A percentile compares a stretch with the other conserved stretches of the same genome.
Evolutionary conservation across 2,888 invertebrate species (phyloP).

Genomic region (Sericinus montela): DNA sequence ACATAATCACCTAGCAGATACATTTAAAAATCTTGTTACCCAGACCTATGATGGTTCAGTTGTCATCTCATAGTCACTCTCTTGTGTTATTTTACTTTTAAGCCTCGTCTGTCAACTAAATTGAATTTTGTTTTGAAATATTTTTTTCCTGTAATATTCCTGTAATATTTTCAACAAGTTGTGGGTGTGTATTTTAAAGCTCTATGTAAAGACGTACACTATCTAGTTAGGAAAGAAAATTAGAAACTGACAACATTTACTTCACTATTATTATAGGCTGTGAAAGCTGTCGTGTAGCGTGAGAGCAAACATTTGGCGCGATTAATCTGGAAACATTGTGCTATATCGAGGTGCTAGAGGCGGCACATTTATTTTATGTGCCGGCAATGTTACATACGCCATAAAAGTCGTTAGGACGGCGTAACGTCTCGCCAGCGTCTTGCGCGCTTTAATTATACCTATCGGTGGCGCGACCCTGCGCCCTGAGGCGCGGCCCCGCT

Average conservation of each 20-base stretch:
- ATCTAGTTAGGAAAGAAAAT: slow-evolving; percentile 18
- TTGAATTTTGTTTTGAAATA: too few relatives aligned
- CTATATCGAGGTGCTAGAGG: slow-evolving; percentile 65
- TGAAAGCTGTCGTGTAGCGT: slow-evolving; percentile 56
- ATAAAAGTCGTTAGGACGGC: slow-evolving; percentile 78
- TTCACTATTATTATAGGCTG: slow-evolving; percentile 47
- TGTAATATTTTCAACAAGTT: too few relatives aligned
- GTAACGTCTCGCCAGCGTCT: slow-evolving; percentile 76
- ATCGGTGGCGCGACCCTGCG: slow-evolving; percentile 41
- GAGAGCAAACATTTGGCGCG: slow-evolving; percentile 71
- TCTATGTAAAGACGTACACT: too few relatives aligned
- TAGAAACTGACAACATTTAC: slow-evolving; percentile 46
- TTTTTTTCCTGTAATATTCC: too few relatives aligned
- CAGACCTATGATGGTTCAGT: too few relatives aligned
- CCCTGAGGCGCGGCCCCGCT: slow-evolving; percentile 30
- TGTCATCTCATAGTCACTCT: too few relatives aligned
- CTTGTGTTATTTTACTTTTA: too few relatives aligned
- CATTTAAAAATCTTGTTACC: too few relatives aligned
- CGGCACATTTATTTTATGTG: slow-evolving; percentile 78
- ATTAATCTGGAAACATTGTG: slow-evolving; percentile 70
- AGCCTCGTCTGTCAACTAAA: too few relatives aligned
- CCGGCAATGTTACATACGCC: slow-evolving; percentile 78
- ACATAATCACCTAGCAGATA: too few relatives aligned
- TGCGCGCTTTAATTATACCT: slow-evolving; percentile 75
- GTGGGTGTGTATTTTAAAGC: too few relatives aligned